Base-by-base conservation (phyloP, 1,140 invertebrate genomes). In the Chrysoperla carnea region DNA sequence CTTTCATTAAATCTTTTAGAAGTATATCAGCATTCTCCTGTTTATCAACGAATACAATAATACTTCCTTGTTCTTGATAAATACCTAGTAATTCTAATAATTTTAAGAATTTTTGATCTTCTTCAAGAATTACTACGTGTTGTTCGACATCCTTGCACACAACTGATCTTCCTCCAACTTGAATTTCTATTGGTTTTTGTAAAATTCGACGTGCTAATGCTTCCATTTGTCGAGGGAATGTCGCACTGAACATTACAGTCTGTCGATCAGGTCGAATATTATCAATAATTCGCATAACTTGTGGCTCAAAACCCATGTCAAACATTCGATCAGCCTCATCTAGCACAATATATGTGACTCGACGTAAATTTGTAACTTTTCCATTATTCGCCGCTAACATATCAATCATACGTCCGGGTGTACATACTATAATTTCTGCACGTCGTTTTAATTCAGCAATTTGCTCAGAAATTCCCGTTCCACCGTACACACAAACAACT, bases 301-400 rank as follows among this genome's bases (percentile, higher is more conserved):
- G 95, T 6, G 95, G 95, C 64, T 99, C 95, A 63, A 99, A 99
- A 12, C 95, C 95, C 92, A 99, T 97, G 58, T 99, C 96, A 58
- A 99, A 99, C 95, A 99, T 99, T 29, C 96, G 68, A 63, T 99
- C 96, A 2, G 96, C 96, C 65, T 99, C 96, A 63, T 99, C 96
- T 2, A 99, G 62, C 0, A 99, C 95, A 29, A 98, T 77, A 59
- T 98, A 99, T 0, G 94, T 99, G 27, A 94, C 90, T 29, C 96
- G 64, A 17, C 85, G 69, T 31, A 99, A 64, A 69, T 99, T 99
- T 0, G 96, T 99, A 0, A 99, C 95, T 47, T 90, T 74, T 0
- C 93, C 95, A 43, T 82, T 90, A 60, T 99, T 99, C 5, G 94
- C 95, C 0, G 93, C 90, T 40, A 99, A 62, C 93, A 99, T 98